Evolutionary conservation across 1,140 invertebrate genomes (phyloP).

Genomic region (Drosophila bifasciata): DNA sequence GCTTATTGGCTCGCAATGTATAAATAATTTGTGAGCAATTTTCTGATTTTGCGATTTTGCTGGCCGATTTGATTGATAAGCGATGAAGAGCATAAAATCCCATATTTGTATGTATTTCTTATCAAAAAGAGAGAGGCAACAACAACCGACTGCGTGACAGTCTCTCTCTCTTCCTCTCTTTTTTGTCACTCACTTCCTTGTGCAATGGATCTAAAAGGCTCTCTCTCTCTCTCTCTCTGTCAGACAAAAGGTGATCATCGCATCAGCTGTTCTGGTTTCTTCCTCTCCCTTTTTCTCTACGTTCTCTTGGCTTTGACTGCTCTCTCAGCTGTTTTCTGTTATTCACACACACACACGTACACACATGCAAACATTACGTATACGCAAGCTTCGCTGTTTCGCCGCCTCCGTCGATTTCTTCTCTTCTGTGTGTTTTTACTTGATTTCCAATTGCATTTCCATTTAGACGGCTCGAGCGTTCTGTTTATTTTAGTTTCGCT

Average conservation of each 20-base stretch:
- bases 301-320: slow-evolving; percentile 19
- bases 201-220: slow-evolving; percentile 17
- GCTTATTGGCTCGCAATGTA: slow-evolving; percentile 23
- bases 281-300: slow-evolving; percentile 4
- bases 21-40: slow-evolving; percentile 45
- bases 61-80: slow-evolving; percentile 56
- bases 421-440: slow-evolving; percentile 63
- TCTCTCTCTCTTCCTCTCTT: too few species aligned
- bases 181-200: slow-evolving; percentile 28
- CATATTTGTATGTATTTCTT: slow-evolving; percentile 19
- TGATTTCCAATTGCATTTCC: slow-evolving; percentile 79
- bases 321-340: slow-evolving; percentile 46
- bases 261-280: slow-evolving; percentile 44
- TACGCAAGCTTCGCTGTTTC: slow-evolving; percentile 54
- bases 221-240: not conserved
- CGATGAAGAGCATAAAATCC: slow-evolving; percentile 7
- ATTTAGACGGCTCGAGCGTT: slow-evolving; percentile 55
- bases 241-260: slow-evolving; percentile 56
- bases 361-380: slow-evolving; percentile 60
- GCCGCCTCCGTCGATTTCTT: slow-evolving; percentile 62
- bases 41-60: slow-evolving; percentile 30
- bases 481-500: not conserved
- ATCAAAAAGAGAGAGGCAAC: slow-evolving; percentile 23
- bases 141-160: slow-evolving; percentile 7
- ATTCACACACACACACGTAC: slow-evolving; percentile 41